A percentile compares a stretch with the other conserved stretches of the same genome.
phyloP scores from a whole-genome alignment of 1,140 invertebrate genomes.

The Caenorhabditis inopinata region DNA sequence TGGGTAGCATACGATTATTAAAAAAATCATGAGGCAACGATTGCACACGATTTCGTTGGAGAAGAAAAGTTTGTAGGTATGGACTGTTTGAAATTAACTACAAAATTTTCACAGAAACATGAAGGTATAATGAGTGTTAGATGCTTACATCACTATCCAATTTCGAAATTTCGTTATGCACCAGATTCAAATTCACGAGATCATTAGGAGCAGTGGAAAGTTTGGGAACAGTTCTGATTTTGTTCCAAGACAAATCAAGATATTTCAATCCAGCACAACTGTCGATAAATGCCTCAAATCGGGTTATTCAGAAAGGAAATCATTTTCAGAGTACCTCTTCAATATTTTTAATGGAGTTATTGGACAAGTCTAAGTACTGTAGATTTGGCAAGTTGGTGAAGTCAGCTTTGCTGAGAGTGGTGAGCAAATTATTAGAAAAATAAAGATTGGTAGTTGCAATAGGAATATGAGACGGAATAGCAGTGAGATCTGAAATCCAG shows the following conservation, averaged over 20 bases:
- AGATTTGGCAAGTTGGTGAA: background rate
- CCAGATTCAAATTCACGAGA: background rate
- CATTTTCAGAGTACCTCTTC: background rate
- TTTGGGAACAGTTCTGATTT: background rate
- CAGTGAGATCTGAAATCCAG: background rate
- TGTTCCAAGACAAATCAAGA: background rate
- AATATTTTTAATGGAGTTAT: background rate
- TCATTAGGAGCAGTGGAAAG: background rate
- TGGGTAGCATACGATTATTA: background rate
- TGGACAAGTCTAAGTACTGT: background rate
- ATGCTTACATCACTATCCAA: background rate
- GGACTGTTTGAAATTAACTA: background rate
- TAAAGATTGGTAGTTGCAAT: slow-evolving; percentile 1
- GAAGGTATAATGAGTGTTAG: too few species aligned
- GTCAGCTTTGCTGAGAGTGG: background rate
- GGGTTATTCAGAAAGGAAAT: background rate
- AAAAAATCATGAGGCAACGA: background rate
- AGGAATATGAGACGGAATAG: background rate
- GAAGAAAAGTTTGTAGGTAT: background rate
- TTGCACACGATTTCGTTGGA: background rate
- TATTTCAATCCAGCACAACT: background rate
- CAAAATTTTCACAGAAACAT: background rate
- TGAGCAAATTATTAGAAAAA: background rate
- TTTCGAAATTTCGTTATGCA: background rate
- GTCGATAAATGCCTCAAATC: background rate